These are phyloP conservation scores for Caenorhabditis doughertyi DNA, from an alignment of 2,888 invertebrate genomes.

Conservation along the genomic window DNA sequence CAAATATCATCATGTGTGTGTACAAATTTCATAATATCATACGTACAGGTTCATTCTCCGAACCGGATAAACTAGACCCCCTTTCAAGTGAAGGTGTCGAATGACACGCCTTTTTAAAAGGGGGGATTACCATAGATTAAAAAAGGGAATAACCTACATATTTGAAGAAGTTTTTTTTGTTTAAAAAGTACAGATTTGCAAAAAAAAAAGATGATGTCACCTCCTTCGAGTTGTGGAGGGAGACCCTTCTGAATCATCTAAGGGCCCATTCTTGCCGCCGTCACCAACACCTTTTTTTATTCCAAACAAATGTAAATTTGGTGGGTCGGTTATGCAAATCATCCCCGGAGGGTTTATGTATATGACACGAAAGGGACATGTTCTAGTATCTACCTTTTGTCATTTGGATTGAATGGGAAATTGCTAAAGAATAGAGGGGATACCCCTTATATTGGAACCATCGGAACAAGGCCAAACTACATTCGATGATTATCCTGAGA, in stretches of 20 bases:
- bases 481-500: background rate
- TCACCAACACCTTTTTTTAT: conserved; percentile 34
- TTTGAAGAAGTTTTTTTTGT: background rate
- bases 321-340: conserved; percentile 8
- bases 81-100: conserved; percentile 9
- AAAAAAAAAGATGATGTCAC: conserved; percentile 21
- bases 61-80: conserved; percentile 47
- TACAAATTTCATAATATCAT: conserved; percentile 48
- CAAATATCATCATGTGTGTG: conserved; percentile 35
- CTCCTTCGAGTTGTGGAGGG: background rate
- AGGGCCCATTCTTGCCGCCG: conserved; percentile 24
- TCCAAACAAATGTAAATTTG: conserved; percentile 41
- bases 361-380: conserved; percentile 9
- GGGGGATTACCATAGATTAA: conserved; percentile 6
- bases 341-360: conserved; percentile 28
- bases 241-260: conserved; percentile 38
- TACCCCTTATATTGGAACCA: background rate
- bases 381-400: background rate
- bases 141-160: background rate
- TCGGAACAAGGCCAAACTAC: conserved; percentile 52
- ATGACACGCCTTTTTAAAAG: conserved; percentile 4
- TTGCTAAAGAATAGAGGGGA: background rate
- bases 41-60: conserved; percentile 7
- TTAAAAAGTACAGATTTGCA: background rate
- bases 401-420: background rate